phyloP scores from a whole-genome alignment of 2,113 vertebrate genomes.

The Macrotis lagotis region DNA sequence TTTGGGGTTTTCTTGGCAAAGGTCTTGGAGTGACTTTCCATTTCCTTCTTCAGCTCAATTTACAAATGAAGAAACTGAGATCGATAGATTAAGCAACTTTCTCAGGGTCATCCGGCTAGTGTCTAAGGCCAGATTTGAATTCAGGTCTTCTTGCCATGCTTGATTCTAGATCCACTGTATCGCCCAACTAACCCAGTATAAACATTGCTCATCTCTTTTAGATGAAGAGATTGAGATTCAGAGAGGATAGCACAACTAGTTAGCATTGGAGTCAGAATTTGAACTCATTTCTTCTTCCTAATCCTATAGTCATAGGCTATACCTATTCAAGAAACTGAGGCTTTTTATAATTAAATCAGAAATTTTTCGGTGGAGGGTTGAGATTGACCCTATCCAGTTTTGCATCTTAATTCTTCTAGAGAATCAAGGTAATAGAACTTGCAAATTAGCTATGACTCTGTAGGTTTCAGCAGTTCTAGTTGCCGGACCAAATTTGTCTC shows the following conservation, averaged over 20 bases:
- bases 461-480: background rate
- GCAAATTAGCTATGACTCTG: background rate
- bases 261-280: background rate
- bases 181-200: background rate
- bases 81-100: background rate
- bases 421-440: background rate
- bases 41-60: background rate
- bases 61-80: background rate
- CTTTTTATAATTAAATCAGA: background rate
- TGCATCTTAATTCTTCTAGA: background rate
- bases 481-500: background rate
- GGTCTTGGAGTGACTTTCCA: no score
- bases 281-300: background rate
- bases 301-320: background rate
- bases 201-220: background rate
- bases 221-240: background rate
- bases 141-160: no score
- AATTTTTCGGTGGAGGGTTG: background rate
- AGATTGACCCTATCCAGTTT: background rate
- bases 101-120: no score
- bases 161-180: no score
- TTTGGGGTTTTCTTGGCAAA: no score
- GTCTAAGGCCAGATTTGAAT: no score
- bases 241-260: background rate
- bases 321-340: background rate